phyloP scores from a whole-genome alignment of 2,888 invertebrate species.

The Frankliniella intonsa region DNA sequence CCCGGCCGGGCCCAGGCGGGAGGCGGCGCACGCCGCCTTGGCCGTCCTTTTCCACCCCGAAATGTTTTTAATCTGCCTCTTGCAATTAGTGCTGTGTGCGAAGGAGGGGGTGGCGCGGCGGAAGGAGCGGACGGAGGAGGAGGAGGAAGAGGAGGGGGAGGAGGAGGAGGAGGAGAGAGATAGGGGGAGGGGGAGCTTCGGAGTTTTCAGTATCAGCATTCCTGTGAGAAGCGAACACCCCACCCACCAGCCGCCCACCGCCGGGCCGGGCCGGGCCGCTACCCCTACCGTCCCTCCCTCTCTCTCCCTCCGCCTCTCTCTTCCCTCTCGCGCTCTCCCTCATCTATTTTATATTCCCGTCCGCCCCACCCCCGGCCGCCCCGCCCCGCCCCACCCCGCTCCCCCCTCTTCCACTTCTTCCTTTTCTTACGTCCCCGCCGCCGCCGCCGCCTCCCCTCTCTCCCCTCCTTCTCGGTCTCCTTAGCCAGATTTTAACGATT shows the following conservation, averaged over 20 bases:
- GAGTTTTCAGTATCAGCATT: slow-evolving; percentile 26
- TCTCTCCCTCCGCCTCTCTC: too few relatives aligned
- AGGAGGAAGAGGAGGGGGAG: neutral
- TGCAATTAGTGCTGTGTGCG: slow-evolving; percentile 26
- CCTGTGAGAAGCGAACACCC: slow-evolving; percentile 23
- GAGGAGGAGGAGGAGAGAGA: neutral
- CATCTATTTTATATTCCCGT: slow-evolving; percentile 25
- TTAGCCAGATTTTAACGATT: slow-evolving; percentile 27
- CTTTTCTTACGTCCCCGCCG: slow-evolving; percentile 9
- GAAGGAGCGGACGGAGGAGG: neutral
- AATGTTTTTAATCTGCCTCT: slow-evolving; percentile 27
- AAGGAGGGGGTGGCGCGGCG: neutral
- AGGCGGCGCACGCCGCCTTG: neutral
- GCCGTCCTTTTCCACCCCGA: slow-evolving; percentile 25
- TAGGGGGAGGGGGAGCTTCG: neutral
- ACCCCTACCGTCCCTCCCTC: too few relatives aligned
- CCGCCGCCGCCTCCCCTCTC: neutral
- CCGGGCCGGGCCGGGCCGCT: neutral
- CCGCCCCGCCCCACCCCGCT: neutral
- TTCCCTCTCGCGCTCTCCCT: neutral
- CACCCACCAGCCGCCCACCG: neutral
- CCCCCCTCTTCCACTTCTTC: slow-evolving; percentile 16
- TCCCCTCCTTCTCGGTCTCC: slow-evolving; percentile 9
- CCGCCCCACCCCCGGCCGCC: neutral
- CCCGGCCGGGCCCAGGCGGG: too few relatives aligned